Base-by-base conservation (phyloP, 2,888 invertebrate species). In the Homarus gammarus region DNA sequence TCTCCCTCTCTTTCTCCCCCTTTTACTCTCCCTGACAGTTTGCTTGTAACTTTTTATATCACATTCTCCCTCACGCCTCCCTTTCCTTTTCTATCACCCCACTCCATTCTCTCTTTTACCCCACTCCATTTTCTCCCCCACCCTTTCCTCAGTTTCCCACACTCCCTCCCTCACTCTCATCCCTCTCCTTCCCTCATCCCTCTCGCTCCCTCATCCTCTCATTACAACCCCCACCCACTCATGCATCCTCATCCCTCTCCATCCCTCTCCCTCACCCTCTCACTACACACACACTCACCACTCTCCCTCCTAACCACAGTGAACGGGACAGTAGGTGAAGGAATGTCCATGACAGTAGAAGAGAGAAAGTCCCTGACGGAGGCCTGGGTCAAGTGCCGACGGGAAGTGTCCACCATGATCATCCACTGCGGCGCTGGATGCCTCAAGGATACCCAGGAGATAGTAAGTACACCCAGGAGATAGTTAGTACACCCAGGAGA, bases 241-340 rank as follows among this genome's bases (percentile, higher is more conserved):
- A 56, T 22, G 22, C 38, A 22, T 72, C 72, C 38, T 18, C 31
- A n/a, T 40, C 40, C 12, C 38, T 72, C 72, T 72, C 72, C 33
- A n/a, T 73, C 73, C 31, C 73, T 40, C 40, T 73, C 73, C 31
- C 38, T 73, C 40, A 40, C 18, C 44, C 38, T 77, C 38, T n/a
- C 10, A 15, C 49, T 77, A 22, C 40, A 27, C 22, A 5, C 5
- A 38, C 31, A 36, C 6, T 10, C 5, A 18, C 22, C 27, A 73
- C 22, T 31, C 31, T 38, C 33, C 38, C 33, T 31, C 73, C n/a
- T 36, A 1, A 15, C 68, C 15, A 0, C 93, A 97, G 97, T 97
- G 8, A 96, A 96, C 93, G 97, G 97, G 18, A 97, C 97, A 0
- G 96, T 95, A 40, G 97, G 97, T 0, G 97, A 97, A 94, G 96